Evolutionary conservation across 2,888 invertebrate species (phyloP).

Genomic region (Nymphalis c-album): DNA sequence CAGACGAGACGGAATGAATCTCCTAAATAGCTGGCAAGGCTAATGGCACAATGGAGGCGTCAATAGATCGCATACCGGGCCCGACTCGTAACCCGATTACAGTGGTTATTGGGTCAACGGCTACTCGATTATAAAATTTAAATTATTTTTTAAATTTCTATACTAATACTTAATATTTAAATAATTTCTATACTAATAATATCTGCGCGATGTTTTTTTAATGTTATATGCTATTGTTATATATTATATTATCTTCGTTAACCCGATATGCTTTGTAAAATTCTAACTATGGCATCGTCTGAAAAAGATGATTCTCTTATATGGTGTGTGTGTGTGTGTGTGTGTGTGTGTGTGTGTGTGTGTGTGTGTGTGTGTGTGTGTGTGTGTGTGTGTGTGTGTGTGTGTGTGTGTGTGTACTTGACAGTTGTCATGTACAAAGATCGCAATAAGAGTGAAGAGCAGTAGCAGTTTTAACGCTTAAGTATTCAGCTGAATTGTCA

Average conservation of each 20-base stretch:
- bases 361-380: too few relatives aligned
- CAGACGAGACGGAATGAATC: conserved; percentile 51
- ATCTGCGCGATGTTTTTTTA: not conserved
- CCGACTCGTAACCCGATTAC: conserved; percentile 54
- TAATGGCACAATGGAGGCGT: conserved; percentile 68
- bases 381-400: too few relatives aligned
- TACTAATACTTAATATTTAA: too few relatives aligned
- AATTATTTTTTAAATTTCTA: conserved; percentile 24
- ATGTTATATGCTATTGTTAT: not conserved
- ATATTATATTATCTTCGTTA: too few relatives aligned
- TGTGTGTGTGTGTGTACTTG: too few relatives aligned
- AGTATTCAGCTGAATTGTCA: not conserved
- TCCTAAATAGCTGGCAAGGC: conserved; percentile 73
- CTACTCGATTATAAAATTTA: conserved; percentile 39
- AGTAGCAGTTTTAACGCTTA: not conserved
- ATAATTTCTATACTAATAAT: conserved; percentile 2
- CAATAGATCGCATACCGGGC: conserved; percentile 70
- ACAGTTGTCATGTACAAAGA: conserved; percentile 4
- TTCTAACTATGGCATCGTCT: too few relatives aligned
- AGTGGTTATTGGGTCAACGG: conserved; percentile 45
- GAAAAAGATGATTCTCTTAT: too few relatives aligned
- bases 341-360: too few relatives aligned
- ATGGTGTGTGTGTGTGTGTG: too few relatives aligned
- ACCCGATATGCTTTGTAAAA: too few relatives aligned
- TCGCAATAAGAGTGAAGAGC: not conserved